Evolutionary conservation across 2,797 vertebrate species (phyloP).

Genomic region (Trachurus trachurus): DNA sequence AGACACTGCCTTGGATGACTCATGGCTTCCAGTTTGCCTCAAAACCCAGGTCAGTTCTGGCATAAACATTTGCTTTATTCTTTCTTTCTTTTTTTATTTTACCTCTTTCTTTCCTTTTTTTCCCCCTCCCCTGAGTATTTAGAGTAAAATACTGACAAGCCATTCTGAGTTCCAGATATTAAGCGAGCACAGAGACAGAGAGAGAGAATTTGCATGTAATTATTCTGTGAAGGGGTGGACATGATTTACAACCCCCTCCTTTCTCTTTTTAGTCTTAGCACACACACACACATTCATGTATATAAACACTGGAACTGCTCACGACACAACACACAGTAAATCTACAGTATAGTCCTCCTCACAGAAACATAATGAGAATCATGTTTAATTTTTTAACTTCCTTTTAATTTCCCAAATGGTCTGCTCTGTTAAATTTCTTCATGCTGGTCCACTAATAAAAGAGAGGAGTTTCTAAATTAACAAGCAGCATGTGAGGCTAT

Average conservation of each 20-base stretch:
- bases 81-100: not conserved
- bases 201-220: slow-evolving; percentile 72
- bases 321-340: slow-evolving; percentile 37
- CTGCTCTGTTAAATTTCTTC: slow-evolving; percentile 15
- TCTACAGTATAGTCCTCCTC: slow-evolving; percentile 25
- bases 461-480: slow-evolving; percentile 34
- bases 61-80: slow-evolving; percentile 35
- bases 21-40: slow-evolving; percentile 49
- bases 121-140: slow-evolving; percentile 37
- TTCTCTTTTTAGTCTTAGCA: slow-evolving; percentile 17
- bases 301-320: slow-evolving; percentile 32
- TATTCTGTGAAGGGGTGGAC: slow-evolving; percentile 62
- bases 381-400: slow-evolving; percentile 43
- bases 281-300: not conserved
- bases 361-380: slow-evolving; percentile 40
- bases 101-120: not conserved
- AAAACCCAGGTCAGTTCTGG: slow-evolving; percentile 53
- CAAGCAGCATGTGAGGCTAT: slow-evolving; percentile 14
- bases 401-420: slow-evolving; percentile 55
- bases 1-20: slow-evolving; percentile 69
- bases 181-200: slow-evolving; percentile 38
- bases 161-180: slow-evolving; percentile 47
- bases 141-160: slow-evolving; percentile 43
- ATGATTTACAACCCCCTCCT: slow-evolving; percentile 47
- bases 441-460: slow-evolving; percentile 17